Evolutionary conservation across 2,113 vertebrate species (phyloP).

Genomic region (Burhinus oedicnemus): DNA sequence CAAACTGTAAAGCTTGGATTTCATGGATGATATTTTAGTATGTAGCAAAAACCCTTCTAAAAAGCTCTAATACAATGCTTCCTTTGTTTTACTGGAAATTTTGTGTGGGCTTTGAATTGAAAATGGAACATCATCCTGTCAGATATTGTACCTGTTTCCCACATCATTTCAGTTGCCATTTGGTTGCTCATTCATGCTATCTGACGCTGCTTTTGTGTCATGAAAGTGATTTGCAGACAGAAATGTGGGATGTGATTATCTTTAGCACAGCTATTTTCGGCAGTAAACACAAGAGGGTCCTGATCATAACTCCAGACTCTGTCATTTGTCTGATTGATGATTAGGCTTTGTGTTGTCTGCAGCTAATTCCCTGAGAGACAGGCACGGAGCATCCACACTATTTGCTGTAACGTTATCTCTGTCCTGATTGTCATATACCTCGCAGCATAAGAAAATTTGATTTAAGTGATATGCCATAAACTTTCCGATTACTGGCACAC

Average conservation of each 20-base stretch:
- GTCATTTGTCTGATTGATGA: conserved; percentile 16
- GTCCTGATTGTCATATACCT: neutral
- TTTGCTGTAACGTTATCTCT: neutral
- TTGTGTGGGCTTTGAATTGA: neutral
- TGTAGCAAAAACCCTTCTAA: neutral
- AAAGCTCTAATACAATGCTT: neutral
- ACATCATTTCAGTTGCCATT: neutral
- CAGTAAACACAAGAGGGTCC: neutral
- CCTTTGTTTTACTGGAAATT: conserved; percentile 1
- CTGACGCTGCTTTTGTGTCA: neutral
- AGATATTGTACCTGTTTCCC: neutral
- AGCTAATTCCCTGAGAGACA: conserved; percentile 25
- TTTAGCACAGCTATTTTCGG: conserved; percentile 31
- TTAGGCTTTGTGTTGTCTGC: neutral
- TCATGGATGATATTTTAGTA: neutral
- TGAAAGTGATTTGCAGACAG: conserved; percentile 11
- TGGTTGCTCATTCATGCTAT: neutral
- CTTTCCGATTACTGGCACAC: neutral
- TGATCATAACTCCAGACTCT: neutral
- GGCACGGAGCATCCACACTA: neutral
- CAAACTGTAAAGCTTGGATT: neutral
- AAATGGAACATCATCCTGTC: neutral
- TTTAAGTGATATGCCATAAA: conserved; percentile 2
- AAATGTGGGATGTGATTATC: neutral
- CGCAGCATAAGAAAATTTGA: neutral